Evolutionary conservation across 2,888 invertebrate genomes (phyloP).

Genomic region (Orchestes rusci): DNA sequence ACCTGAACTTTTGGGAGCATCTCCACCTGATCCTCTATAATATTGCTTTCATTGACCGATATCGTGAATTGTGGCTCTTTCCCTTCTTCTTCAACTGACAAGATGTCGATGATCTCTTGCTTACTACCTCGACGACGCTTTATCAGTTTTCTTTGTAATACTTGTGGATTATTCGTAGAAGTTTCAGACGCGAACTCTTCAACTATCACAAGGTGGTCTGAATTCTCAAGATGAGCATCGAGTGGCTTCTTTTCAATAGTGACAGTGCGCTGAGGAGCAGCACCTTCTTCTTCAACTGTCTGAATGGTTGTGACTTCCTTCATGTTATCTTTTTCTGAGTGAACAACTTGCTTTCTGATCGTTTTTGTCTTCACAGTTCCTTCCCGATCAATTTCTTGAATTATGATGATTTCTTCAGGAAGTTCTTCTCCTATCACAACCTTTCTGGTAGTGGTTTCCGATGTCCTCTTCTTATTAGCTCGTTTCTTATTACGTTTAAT

Average conservation of each 20-base stretch:
- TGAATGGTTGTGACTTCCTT: conserved; percentile 37
- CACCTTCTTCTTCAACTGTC: conserved; percentile 41
- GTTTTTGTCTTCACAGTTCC: conserved; percentile 29
- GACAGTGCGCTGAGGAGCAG: conserved; percentile 39
- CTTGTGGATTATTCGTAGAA: not conserved
- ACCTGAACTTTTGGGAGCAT: conserved; percentile 25
- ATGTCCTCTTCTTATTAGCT: conserved; percentile 9
- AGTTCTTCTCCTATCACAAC: conserved; percentile 30
- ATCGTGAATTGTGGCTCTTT: conserved; percentile 33
- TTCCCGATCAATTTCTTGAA: conserved; percentile 18
- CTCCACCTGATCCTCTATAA: conserved; percentile 27
- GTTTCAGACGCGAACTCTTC: conserved; percentile 29
- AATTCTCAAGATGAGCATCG: conserved; percentile 32
- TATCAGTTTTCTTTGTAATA: conserved; percentile 38
- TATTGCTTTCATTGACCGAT: conserved; percentile 26
- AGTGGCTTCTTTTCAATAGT: conserved; percentile 34
- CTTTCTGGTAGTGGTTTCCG: conserved; percentile 26
- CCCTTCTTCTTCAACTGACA: conserved; percentile 32
- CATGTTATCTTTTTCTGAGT: conserved; percentile 38
- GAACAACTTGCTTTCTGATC: conserved; percentile 34
- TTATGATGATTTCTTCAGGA: conserved; percentile 42
- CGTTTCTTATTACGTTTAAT: not conserved
- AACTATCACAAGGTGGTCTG: conserved; percentile 29
- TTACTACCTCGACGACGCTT: conserved; percentile 39
- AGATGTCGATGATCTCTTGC: conserved; percentile 41